Base-by-base conservation (phyloP, 2,888 invertebrate genomes). In the Leucophenga montana region DNA sequence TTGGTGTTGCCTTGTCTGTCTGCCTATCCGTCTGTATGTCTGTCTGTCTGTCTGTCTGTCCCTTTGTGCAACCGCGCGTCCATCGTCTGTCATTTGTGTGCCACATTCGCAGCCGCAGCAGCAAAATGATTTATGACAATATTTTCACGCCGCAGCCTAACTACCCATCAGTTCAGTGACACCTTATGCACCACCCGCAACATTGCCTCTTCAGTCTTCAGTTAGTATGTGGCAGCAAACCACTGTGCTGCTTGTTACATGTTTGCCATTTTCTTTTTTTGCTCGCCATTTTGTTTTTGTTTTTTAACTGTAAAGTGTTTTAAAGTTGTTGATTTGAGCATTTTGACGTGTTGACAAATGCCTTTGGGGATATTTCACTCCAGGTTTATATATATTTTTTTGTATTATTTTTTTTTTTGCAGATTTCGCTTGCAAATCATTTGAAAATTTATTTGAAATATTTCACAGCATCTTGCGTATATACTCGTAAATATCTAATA, bases 71-170 rank as follows among this genome's bases (percentile, higher is more conserved):
- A 31, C 66, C 46, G 64, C 16, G 48, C 31, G 66, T 33, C 66
- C 66, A 73, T 67, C 79, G 83, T 84, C 78, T 84, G 80, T 80
- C 80, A 82, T 76, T 66, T 83, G 78, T 80, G 83, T 39, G 39
- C 69, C 84, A 53, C 18, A 53, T 53, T 20, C 18, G 84, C 83
- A 84, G 73, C 72, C 20, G 80, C 74, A 80, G 82, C 84, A 75
- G 66, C 72, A 73, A 76, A 82, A 82, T 80, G 84, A 80, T 80
- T 80, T 80, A 80, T 80, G 80, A 75, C 79, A 64, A 56, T 56
- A 56, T 56, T 56, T 56, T 56, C 27, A 13, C 53, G 20, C 16
- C 53, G 53, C 20, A 39, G 11, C 39, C 39, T 39, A 39, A 39
- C 39, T 39, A 39, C 39, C 8, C 39, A 39, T 39, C 39, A 39